Percentiles rank a stretch among this genome's conserved stretches.
These are phyloP conservation scores for Tetrao urogallus DNA, from an alignment of 2,113 vertebrate species.

Conservation along the genomic window DNA sequence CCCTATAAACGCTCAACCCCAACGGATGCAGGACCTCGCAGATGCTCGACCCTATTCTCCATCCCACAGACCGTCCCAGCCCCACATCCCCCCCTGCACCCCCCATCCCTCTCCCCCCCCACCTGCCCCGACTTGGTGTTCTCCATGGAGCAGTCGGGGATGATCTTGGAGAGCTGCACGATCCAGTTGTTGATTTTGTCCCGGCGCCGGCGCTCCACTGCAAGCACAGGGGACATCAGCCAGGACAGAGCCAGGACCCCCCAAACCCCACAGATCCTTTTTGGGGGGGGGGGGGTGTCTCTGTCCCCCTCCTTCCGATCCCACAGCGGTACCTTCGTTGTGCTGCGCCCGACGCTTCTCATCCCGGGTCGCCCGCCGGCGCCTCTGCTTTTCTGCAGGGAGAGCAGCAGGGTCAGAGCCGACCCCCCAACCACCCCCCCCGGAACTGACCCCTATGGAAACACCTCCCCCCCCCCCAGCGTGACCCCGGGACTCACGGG, in stretches of 20 bases:
- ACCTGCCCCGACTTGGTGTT: conserved; percentile 84
- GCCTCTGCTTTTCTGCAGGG: conserved; percentile 87
- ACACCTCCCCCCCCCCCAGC: no score
- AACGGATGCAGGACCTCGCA: no score
- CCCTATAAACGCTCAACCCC: no score
- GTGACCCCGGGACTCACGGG: conserved; percentile 79
- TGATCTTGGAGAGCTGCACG: conserved; percentile 94
- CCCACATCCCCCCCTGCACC: no score
- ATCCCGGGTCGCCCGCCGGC: conserved; percentile 88
- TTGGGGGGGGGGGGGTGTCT: no score
- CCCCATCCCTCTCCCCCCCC: no score
- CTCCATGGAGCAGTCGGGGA: conserved; percentile 82
- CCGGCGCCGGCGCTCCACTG: conserved; percentile 91
- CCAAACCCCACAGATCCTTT: not conserved
- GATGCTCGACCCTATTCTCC: no score
- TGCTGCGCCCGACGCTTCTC: conserved; percentile 94
- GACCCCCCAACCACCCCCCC: not conserved
- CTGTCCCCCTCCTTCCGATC: not conserved
- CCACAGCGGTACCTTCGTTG: conserved; percentile 85
- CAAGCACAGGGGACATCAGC: not conserved
- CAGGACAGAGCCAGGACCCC: not conserved
- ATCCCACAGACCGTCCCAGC: no score
- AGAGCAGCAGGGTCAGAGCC: rapidly evolving
- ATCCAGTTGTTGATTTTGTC: conserved; percentile 99
- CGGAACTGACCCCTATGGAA: no score